phyloP scores from a whole-genome alignment of 2,888 invertebrate genomes.

The Pedicia rivosa region DNA sequence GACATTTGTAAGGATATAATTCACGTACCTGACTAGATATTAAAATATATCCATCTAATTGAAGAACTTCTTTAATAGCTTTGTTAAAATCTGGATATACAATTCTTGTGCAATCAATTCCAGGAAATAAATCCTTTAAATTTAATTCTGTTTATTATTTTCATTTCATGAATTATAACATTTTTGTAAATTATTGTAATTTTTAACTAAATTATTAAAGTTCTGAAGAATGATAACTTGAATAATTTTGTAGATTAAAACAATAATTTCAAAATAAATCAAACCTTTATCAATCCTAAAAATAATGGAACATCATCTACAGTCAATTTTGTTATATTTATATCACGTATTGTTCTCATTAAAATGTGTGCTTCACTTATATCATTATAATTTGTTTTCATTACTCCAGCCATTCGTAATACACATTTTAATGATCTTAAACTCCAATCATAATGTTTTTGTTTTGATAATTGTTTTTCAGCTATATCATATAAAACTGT shows the following conservation, averaged over 20 bases:
- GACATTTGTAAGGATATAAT: too few species aligned
- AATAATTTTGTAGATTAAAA: too few species aligned
- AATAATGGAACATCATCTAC: conserved; percentile 84
- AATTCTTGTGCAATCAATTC: conserved; percentile 74
- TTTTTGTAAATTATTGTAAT: too few species aligned
- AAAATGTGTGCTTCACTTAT: conserved; percentile 74
- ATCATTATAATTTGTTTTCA: conserved; percentile 62
- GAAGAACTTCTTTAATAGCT: conserved; percentile 53
- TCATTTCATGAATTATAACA: too few species aligned
- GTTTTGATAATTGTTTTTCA: conserved; percentile 76
- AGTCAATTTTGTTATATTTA: conserved; percentile 88
- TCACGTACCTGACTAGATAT: conserved; percentile 44
- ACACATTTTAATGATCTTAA: conserved; percentile 79
- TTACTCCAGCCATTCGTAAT: conserved; percentile 77
- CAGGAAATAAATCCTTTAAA: conserved; percentile 83
- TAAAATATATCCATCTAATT: conserved; percentile 50
- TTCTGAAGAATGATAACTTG: too few species aligned
- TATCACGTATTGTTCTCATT: conserved; percentile 81
- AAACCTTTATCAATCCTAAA: conserved; percentile 53
- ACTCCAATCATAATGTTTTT: conserved; percentile 90
- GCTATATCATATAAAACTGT: conserved; percentile 79
- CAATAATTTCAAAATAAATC: too few species aligned
- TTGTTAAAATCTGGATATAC: conserved; percentile 75
- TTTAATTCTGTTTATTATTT: too few species aligned
- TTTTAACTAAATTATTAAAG: too few species aligned